A percentile compares a stretch with the other conserved stretches of the same genome.
Evolutionary conservation across 2,888 invertebrate species (phyloP).

Genomic region (Drosophila hamatofila): DNA sequence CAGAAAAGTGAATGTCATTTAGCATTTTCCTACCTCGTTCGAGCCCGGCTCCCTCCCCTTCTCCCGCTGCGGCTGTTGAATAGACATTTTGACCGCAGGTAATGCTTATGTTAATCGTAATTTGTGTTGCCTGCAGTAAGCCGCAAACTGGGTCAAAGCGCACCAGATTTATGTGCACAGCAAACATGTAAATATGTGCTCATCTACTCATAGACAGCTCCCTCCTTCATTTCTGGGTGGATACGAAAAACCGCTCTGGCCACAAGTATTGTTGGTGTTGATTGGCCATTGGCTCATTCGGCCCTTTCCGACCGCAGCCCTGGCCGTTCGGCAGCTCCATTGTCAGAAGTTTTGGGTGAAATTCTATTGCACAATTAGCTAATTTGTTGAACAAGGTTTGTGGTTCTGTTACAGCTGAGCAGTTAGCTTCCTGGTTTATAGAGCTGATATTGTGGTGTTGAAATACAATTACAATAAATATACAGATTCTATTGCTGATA

Average conservation of each 20-base stretch:
- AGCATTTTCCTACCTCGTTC: conserved; percentile 24
- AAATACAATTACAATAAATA: conserved; percentile 43
- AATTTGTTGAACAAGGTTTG: conserved; percentile 29
- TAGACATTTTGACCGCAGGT: conserved; percentile 23
- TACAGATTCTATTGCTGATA: not conserved
- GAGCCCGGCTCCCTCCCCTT: not conserved
- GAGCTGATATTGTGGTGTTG: conserved; percentile 19
- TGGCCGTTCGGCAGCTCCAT: conserved; percentile 3
- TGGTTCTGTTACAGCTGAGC: not conserved
- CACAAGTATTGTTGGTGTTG: conserved; percentile 38
- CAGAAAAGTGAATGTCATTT: conserved; percentile 10
- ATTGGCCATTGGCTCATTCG: conserved; percentile 32
- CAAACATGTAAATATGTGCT: conserved; percentile 45
- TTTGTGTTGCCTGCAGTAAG: conserved; percentile 52
- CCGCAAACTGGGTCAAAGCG: conserved; percentile 45
- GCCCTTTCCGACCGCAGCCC: not conserved
- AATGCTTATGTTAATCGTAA: conserved; percentile 41
- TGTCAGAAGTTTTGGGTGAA: conserved; percentile 32
- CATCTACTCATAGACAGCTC: conserved; percentile 4
- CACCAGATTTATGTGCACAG: conserved; percentile 52
- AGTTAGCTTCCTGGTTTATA: conserved; percentile 43
- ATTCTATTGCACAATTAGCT: conserved; percentile 45
- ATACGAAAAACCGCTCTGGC: conserved; percentile 25
- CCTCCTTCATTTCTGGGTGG: not conserved
- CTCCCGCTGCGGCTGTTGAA: not conserved